Evolutionary conservation across 2,113 vertebrate species (phyloP).

Genomic region (Carassius gibelio): DNA sequence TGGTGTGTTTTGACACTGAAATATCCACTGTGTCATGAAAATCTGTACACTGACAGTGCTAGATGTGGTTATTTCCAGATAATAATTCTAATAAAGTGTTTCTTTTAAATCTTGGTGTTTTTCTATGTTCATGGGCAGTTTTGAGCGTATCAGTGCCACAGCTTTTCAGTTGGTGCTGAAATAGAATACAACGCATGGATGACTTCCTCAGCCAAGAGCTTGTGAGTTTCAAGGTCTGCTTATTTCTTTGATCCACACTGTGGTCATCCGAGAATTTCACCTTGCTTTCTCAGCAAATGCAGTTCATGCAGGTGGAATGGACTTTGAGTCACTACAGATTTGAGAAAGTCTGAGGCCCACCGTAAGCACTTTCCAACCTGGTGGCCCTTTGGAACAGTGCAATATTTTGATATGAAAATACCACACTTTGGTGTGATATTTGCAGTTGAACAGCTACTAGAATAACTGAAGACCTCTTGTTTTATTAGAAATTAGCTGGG

Average conservation of each 20-base stretch:
- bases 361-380: constrained; percentile 54
- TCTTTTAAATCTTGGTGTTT: background rate
- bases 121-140: constrained; percentile 4
- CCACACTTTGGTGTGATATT: constrained; percentile 28
- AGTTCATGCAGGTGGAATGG: constrained; percentile 29
- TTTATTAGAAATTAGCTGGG: constrained; percentile 44
- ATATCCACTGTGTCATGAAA: background rate
- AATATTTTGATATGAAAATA: constrained; percentile 49
- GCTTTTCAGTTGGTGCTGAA: constrained; percentile 34
- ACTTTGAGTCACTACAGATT: constrained; percentile 42
- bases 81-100: constrained; percentile 15
- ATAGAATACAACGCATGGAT: constrained; percentile 31
- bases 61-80: constrained; percentile 14
- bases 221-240: constrained; percentile 34
- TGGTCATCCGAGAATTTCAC: constrained; percentile 39
- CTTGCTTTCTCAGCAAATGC: constrained; percentile 52
- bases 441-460: constrained; percentile 33
- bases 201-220: constrained; percentile 41
- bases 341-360: constrained; percentile 19
- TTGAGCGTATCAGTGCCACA: constrained; percentile 40
- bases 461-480: constrained; percentile 25
- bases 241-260: constrained; percentile 5
- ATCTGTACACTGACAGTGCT: constrained; percentile 1
- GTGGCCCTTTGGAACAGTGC: constrained; percentile 19
- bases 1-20: no score